Conservation (phyloP, 2,797 vertebrate species). For the Enteromius treurensis region DNA sequence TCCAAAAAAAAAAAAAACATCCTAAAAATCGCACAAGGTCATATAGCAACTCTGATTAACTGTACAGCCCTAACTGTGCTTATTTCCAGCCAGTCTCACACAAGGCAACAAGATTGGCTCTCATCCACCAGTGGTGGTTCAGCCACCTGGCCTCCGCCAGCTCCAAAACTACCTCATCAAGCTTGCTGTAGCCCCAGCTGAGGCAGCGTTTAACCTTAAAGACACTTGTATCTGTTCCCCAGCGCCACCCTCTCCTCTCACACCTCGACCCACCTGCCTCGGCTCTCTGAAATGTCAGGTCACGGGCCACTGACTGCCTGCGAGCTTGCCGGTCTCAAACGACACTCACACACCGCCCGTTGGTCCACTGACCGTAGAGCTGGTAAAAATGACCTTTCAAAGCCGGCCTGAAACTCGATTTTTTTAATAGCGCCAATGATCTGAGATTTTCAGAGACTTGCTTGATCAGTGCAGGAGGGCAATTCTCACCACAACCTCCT, state of each 20-base stretch:
- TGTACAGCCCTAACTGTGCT: not conserved
- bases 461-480: not conserved
- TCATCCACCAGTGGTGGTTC: conserved; percentile 66
- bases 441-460: conserved; percentile 11
- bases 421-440: conserved; percentile 3
- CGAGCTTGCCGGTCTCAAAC: conserved; percentile 2
- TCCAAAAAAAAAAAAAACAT: too few relatives aligned
- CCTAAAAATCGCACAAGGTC: not conserved
- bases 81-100: conserved; percentile 5
- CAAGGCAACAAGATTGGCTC: conserved; percentile 64
- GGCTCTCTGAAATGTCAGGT: conserved; percentile 37
- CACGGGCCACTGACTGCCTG: conserved; percentile 20
- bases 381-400: conserved; percentile 39
- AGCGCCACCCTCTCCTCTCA: conserved; percentile 33
- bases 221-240: conserved; percentile 39
- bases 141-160: conserved; percentile 71
- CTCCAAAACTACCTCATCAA: conserved; percentile 72
- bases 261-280: conserved; percentile 46
- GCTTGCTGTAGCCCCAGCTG: conserved; percentile 50
- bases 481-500: conserved; percentile 13
- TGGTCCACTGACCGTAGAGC: conserved; percentile 4
- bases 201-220: conserved; percentile 57
- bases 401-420: not conserved
- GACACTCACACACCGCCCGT: conserved; percentile 25
- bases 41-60: conserved; percentile 1